These are phyloP conservation scores for Drosophila dunni DNA, from an alignment of 1,140 invertebrate species.

Conservation along the genomic window DNA sequence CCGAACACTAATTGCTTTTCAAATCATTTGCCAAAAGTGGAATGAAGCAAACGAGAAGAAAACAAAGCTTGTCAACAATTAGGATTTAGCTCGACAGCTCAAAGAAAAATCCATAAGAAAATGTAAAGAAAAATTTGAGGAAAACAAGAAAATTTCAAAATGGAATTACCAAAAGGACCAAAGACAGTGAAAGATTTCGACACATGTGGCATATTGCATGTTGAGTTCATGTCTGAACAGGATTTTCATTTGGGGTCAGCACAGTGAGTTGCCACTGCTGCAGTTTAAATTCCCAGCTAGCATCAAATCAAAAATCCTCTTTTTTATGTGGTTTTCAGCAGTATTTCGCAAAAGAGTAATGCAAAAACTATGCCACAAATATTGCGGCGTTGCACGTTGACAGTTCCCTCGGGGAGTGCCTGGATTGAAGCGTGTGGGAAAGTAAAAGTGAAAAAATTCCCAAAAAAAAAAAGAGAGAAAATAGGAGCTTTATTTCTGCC, in stretches of 20 bases:
- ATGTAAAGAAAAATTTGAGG: conserved; percentile 11
- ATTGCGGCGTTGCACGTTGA: conserved; percentile 44
- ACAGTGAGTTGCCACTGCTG: background rate
- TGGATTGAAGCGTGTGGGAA: conserved; percentile 13
- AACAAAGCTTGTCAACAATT: conserved; percentile 39
- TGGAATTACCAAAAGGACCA: conserved; percentile 5
- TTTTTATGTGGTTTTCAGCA: conserved; percentile 9
- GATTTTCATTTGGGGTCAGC: conserved; percentile 51
- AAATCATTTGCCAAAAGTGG: conserved; percentile 49
- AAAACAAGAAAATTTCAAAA: conserved; percentile 12
- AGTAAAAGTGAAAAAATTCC: conserved; percentile 26
- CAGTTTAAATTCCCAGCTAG: conserved; percentile 15
- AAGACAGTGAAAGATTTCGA: conserved; percentile 54
- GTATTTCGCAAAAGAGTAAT: conserved; percentile 24
- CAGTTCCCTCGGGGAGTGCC: conserved; percentile 29
- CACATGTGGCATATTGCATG: conserved; percentile 54
- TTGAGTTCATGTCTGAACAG: conserved; percentile 49
- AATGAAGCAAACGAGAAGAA: background rate
- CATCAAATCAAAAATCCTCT: conserved; percentile 39
- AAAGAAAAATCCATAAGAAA: conserved; percentile 20
- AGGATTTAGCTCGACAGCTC: conserved; percentile 27
- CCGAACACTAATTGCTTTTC: conserved; percentile 73
- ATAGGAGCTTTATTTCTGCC: background rate
- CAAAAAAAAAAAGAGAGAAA: background rate
- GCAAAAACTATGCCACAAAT: conserved; percentile 47